These are phyloP conservation scores for Setophaga coronata DNA, from an alignment of 2,113 vertebrate genomes.

Conservation along the genomic window DNA sequence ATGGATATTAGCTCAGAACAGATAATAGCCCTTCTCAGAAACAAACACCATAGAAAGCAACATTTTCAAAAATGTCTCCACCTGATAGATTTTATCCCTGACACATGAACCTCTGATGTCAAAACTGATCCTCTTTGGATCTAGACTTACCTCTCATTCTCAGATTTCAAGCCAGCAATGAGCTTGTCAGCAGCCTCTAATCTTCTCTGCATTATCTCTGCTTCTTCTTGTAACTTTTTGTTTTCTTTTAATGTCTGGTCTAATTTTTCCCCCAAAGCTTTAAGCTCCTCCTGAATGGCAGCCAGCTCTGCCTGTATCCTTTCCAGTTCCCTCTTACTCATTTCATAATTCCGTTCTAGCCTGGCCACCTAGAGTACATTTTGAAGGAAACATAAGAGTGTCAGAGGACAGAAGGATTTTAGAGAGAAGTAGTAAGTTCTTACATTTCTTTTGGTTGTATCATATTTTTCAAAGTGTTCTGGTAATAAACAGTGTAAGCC, in stretches of 20 bases:
- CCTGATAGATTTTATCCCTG: background rate
- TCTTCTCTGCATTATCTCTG: conserved; percentile 91
- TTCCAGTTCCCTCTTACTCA: conserved; percentile 86
- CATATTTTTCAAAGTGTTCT: background rate
- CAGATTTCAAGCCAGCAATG: conserved; percentile 90
- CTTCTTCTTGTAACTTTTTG: conserved; percentile 88
- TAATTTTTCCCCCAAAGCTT: conserved; percentile 84
- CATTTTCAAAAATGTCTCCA: background rate
- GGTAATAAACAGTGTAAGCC: background rate
- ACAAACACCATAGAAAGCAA: background rate
- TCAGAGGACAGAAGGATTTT: background rate
- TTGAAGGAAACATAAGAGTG: background rate
- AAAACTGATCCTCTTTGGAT: background rate
- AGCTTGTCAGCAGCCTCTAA: conserved; percentile 92
- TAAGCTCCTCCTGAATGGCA: conserved; percentile 83
- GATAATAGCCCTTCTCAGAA: background rate
- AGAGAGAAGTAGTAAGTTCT: background rate
- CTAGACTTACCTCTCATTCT: conserved; percentile 85
- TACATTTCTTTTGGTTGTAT: background rate
- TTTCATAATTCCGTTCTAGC: conserved; percentile 87
- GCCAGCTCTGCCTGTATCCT: conserved; percentile 85
- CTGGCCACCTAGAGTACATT: conserved; percentile 81
- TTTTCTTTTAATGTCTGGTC: conserved; percentile 85
- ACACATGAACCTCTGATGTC: background rate
- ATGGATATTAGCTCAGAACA: background rate